phyloP scores from a whole-genome alignment of 2,888 invertebrate genomes.

The Deilephila elpenor region DNA sequence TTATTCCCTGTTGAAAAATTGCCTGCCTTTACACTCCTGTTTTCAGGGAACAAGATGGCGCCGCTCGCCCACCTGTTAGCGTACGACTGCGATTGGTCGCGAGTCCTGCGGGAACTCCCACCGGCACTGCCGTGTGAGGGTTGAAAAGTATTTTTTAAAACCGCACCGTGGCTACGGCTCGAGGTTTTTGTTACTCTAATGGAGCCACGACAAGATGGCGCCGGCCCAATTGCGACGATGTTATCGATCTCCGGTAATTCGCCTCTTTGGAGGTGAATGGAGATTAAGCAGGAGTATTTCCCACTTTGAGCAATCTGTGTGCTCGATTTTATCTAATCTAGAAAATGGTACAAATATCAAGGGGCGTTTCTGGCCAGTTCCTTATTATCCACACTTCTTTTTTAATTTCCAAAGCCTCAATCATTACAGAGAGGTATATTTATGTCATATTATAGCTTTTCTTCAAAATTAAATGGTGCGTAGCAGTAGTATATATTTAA shows the following conservation, averaged over 20 bases:
- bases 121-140: neutral
- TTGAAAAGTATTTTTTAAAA: slow-evolving; percentile 11
- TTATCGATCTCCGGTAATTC: neutral
- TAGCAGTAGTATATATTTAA: neutral
- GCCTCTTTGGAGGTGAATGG: too few species aligned
- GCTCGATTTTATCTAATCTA: too few species aligned
- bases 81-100: slow-evolving; percentile 1
- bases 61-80: slow-evolving; percentile 5
- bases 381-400: too few species aligned
- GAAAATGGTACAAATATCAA: too few species aligned
- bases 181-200: slow-evolving; percentile 3
- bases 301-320: too few species aligned
- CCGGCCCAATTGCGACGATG: neutral
- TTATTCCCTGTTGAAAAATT: neutral
- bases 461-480: neutral
- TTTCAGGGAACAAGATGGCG: slow-evolving; percentile 17
- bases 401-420: too few species aligned
- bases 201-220: slow-evolving; percentile 13
- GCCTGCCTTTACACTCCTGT: neutral
- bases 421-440: too few species aligned
- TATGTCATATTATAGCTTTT: too few species aligned
- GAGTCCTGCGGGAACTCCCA: slow-evolving; percentile 15
- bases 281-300: too few species aligned
- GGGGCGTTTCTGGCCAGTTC: too few species aligned
- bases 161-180: neutral